Conservation (phyloP, 2,797 vertebrate species). For the Pangasius krempfi region DNA sequence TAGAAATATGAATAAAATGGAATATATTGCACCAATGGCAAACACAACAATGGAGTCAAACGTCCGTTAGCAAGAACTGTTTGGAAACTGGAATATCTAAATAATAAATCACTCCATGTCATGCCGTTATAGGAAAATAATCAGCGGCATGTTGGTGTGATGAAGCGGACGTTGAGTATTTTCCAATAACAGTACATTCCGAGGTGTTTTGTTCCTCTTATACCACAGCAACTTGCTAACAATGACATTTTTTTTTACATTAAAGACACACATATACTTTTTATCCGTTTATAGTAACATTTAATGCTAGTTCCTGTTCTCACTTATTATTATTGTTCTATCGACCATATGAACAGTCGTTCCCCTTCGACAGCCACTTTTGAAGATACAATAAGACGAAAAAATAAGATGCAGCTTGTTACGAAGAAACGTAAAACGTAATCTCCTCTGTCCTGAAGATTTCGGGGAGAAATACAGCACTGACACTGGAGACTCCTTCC, state of each 20-base stretch:
- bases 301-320: neutral
- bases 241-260: neutral
- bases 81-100: neutral
- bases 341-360: neutral
- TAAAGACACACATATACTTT: neutral
- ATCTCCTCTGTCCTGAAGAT: neutral
- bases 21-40: no score
- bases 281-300: neutral
- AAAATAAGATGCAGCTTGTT: neutral
- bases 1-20: no score
- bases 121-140: neutral
- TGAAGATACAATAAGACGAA: neutral
- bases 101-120: neutral
- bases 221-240: neutral
- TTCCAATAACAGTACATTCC: neutral
- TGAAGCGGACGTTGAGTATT: neutral
- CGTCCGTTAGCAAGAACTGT: neutral
- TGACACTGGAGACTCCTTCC: conserved; percentile 5
- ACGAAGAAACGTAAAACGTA: neutral
- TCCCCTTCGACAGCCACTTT: neutral
- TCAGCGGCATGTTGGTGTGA: neutral
- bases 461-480: neutral
- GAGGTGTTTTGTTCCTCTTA: neutral
- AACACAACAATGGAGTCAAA: no score
- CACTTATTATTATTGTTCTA: neutral